Base-by-base conservation (phyloP, 2,113 vertebrate species). In the Hepsetus odoe region DNA sequence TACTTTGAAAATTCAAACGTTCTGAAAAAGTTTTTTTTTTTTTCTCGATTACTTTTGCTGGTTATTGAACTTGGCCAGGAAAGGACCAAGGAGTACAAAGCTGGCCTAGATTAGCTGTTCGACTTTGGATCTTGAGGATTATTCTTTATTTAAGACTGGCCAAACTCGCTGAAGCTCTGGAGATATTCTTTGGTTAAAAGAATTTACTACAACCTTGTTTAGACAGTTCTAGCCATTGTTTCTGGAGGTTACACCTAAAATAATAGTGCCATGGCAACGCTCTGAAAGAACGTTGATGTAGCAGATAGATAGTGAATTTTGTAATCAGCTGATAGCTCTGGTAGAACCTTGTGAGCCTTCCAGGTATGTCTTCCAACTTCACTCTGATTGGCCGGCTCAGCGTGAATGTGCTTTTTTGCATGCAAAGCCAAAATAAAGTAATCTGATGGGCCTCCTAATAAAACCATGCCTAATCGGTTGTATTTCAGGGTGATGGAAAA, bases 381-480 rank as follows among this genome's bases (percentile, higher is more conserved):
- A 10, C 53, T 22, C 22, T 18, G 9, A 56, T 56, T 58, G n/a
- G n/a, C 22, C 28, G 4, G 8, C 44, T 9, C 49, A 38, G 10
- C 32, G 18, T 22, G 72, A 33, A 18, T 5, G 2, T 64, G 40
- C 28, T 64, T 65, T 51, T 64, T 3, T 35, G 14, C n/a, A n/a
- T 49, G 55, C 26, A 70, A 40, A 20, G 28, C 56, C 56, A 62
- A 3, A 53, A 40, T 62, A 71, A 71, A 71, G 67, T n/a, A 33
- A 53, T 62, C 62, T 20, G 13, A 51, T 30, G 22, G 56, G 38
- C 55, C 16, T 9, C 38, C 42, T 16, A 51, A 72, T 72, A 78
- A 70, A 78, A 51, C 24, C 51, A 44, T 44, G 22, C 67, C n/a
- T 71, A 78, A 78, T 78, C 53, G n/a, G 9, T 71, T 78, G 16